Evolutionary conservation across 2,888 invertebrate species (phyloP), one percentile per base, ranked within the genome.

Genomic region (Ariolimax columbianus): DNA sequence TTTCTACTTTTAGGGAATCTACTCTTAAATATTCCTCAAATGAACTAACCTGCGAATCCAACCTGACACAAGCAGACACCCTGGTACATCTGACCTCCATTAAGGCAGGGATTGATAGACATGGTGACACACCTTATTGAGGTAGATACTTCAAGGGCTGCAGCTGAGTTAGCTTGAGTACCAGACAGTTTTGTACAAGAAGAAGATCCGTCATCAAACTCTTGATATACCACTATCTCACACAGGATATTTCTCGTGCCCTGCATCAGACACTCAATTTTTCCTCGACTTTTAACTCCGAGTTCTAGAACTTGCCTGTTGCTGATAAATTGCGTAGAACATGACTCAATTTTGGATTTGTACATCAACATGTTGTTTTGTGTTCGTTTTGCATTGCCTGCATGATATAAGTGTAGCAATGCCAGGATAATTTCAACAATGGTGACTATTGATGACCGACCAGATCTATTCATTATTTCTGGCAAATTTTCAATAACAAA

Each of bases 31-130:
- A n/a, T n/a, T n/a, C n/a, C n/a, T n/a, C n/a, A n/a, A 38, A 68
- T 11, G 40, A 51, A 33, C 75, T 33, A 51, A 75, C 75, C 75
- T 33, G 75, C 30, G 23, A 75, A 75, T 19, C 75, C 75, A 17
- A 33, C n/a, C 75, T 47, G 30, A 63, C 78, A 78, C 19, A 63
- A 17, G 30, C 78, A 78, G 3, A 78, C 63, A 9, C 63, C 78
- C 63, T 59, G n/a, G n/a, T n/a, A 63, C 4, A 63, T 23, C 14
- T n/a, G 9, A 11, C 78, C 78, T 38, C 63, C 78, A 11, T 78
- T 59, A 14, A 36, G 63, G 36, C 78, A 78, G 1, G 63, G 26
- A 9, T 38, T 59, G 26, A 78, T 17, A 11, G 11, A 9, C 7
- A 63, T 17, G 2, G n/a, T 17, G n/a, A 40, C 40, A 47, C 78